Evolutionary conservation across 2,797 vertebrate genomes (phyloP).

Genomic region (Onychomys arenicola): DNA sequence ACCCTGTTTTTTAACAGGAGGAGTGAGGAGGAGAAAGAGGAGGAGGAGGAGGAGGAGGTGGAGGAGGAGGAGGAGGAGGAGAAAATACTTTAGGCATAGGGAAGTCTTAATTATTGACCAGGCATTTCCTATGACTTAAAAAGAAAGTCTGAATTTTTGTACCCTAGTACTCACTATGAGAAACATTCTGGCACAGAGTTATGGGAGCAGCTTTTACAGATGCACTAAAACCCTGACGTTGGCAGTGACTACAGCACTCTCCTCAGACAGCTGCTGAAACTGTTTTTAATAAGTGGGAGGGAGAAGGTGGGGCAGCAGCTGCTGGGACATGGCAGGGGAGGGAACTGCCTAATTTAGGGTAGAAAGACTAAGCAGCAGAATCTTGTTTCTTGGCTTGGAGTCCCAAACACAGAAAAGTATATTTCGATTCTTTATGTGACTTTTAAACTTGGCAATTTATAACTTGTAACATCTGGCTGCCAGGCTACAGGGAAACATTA

Average conservation of each 20-base stretch:
- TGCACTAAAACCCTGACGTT: neutral
- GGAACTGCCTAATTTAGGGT: slow-evolving; percentile 19
- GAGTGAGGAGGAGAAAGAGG: too few relatives aligned
- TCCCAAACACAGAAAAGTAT: slow-evolving; percentile 46
- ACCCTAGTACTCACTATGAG: neutral
- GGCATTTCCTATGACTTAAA: slow-evolving; percentile 12
- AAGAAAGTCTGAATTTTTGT: neutral
- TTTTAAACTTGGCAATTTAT: slow-evolving; percentile 65
- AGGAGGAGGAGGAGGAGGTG: too few relatives aligned
- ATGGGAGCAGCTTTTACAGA: slow-evolving; percentile 37
- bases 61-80: too few relatives aligned
- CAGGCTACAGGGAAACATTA: slow-evolving; percentile 5
- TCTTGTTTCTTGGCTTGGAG: slow-evolving; percentile 34
- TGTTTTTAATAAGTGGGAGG: slow-evolving; percentile 68
- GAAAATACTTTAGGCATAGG: neutral
- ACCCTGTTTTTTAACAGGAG: neutral
- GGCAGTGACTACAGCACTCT: neutral
- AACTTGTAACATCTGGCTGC: slow-evolving; percentile 61
- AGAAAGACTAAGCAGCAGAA: neutral
- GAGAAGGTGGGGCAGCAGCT: neutral
- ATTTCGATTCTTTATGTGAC: slow-evolving; percentile 61
- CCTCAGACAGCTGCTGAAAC: slow-evolving; percentile 63
- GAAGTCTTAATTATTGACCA: neutral
- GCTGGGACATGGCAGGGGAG: neutral
- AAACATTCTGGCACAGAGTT: neutral